Evolutionary conservation across 2,113 vertebrate species (phyloP), one percentile per base, ranked within the genome.

Genomic region (Climacteris rufus): DNA sequence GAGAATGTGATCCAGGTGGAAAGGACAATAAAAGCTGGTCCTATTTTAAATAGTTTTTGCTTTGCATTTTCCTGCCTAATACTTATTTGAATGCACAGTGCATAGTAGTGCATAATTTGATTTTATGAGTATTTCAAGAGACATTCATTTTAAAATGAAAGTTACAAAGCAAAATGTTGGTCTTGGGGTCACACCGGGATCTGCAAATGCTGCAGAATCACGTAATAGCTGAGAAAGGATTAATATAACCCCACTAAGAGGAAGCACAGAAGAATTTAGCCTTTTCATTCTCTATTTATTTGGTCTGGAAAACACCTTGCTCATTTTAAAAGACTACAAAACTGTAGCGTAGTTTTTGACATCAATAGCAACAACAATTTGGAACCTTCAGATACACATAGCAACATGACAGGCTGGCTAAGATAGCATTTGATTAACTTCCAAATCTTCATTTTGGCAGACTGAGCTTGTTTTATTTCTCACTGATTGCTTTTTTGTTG

Each of bases 391-490:
- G 30, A 79, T 64, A 82, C 27, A 57, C 21, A 12, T 54, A 70
- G n/a, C 69, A 89, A 28, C 50, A 49, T 83, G 89, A 77, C 54
- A 91, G 66, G 23, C 47, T 69, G 33, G 33, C 63, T 92, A 70
- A 80, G 27, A 35, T 63, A 30, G 33, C 42, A 70, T 80, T 72
- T 96, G 78, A 95, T 86, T 90, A 94, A 90, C 30, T 74, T 93
- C 42, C 63, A 95, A 83, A 93, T 93, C 33, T 85, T 90, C 35
- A 57, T 93, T 91, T 96, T 94, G 82, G 63, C 50, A 90, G 47
- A 50, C 50, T 74, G 82, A 93, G 35, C 33, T 90, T 85, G 63
- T 78, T 93, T 93, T 88, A 87, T 93, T 90, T 59, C 69, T 86
- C 79, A 70, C 13, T 74, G 91, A 83, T 64, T 91, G 31, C 33